These are phyloP conservation scores for Gnathonemus longibarbis DNA, from an alignment of 2,113 vertebrate species.

Conservation along the genomic window DNA sequence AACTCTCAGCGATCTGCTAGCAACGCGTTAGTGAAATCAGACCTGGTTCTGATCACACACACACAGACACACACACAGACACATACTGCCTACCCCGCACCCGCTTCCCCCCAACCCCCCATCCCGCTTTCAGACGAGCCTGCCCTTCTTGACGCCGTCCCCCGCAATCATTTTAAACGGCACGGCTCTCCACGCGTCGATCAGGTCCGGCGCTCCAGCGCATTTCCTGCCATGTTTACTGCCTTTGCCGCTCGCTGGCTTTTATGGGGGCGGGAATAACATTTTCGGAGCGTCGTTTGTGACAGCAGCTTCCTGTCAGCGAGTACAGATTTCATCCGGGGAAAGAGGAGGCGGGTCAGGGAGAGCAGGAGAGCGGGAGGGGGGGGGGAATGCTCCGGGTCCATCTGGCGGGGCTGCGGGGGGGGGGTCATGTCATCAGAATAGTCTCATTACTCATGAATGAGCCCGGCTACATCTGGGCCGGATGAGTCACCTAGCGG, in stretches of 20 bases:
- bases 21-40: neutral
- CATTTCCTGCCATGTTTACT: neutral
- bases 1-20: neutral
- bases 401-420: neutral
- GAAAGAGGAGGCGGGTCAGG: neutral
- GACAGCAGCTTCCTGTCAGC: neutral
- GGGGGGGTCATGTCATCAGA: neutral
- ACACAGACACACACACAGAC: neutral
- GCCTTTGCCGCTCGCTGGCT: neutral
- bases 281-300: neutral
- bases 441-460: neutral
- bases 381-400: too few relatives aligned
- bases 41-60: neutral
- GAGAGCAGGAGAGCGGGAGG: too few relatives aligned
- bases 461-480: neutral
- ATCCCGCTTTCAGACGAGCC: neutral
- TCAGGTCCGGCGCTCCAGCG: neutral
- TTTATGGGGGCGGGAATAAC: neutral
- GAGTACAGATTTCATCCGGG: neutral
- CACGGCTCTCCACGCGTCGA: neutral
- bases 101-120: neutral
- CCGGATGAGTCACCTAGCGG: neutral
- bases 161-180: neutral
- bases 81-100: neutral
- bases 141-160: neutral